phyloP scores from a whole-genome alignment of 2,888 invertebrate species.

The Acanthosepion pharaonis region DNA sequence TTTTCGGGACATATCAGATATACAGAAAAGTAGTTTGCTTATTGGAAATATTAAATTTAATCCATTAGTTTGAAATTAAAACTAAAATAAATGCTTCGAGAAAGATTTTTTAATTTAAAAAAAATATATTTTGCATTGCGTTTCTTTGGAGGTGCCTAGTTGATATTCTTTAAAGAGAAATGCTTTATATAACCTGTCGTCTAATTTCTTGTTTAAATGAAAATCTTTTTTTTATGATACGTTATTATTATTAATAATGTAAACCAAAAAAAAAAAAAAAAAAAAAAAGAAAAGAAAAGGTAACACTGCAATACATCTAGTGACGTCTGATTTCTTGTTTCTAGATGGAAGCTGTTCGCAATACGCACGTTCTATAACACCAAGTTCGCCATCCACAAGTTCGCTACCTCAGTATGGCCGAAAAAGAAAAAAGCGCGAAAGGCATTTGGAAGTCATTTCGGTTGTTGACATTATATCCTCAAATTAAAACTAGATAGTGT shows the following conservation, averaged over 20 bases:
- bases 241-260: not conserved
- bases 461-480: not conserved
- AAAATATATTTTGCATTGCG: too few species aligned
- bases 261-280: not conserved
- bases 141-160: not conserved
- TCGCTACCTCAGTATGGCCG: not conserved
- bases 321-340: slow-evolving; percentile 23
- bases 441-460: not conserved
- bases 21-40: too few species aligned
- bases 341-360: slow-evolving; percentile 24
- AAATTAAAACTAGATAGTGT: not conserved
- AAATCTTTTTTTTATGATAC: not conserved
- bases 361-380: slow-evolving; percentile 1
- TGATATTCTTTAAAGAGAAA: not conserved
- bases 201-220: not conserved
- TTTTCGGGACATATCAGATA: too few species aligned
- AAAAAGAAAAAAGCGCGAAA: not conserved
- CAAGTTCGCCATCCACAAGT: not conserved
- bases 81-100: too few species aligned
- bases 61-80: too few species aligned
- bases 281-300: not conserved
- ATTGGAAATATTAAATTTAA: too few species aligned
- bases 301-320: not conserved
- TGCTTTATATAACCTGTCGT: not conserved
- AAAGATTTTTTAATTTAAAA: too few species aligned